phyloP scores from a whole-genome alignment of 35 echinoderm and acorn worm genomes.

The Stichopus chloronotus region DNA sequence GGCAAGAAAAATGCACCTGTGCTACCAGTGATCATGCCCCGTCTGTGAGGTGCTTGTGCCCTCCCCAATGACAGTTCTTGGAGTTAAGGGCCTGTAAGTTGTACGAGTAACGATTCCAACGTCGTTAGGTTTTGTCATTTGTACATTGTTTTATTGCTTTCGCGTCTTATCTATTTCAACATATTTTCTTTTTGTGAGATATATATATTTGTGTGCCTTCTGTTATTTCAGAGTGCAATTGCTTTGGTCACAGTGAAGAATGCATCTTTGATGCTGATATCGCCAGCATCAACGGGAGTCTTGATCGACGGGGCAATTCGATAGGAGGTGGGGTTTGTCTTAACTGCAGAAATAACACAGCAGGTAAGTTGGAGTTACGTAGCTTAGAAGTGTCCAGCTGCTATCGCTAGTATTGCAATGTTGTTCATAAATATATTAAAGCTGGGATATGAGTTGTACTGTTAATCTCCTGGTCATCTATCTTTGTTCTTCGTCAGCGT shows the following conservation, averaged over 20 bases:
- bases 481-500: background rate
- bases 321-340: slow-evolving; percentile 85
- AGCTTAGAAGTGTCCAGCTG: background rate
- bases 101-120: too few relatives aligned
- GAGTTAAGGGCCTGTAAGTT: too few relatives aligned
- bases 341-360: slow-evolving; percentile 79
- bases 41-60: too few relatives aligned
- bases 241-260: slow-evolving; percentile 86
- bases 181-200: too few relatives aligned
- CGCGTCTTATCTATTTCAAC: too few relatives aligned
- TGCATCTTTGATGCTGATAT: slow-evolving; percentile 77
- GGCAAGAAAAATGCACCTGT: too few relatives aligned
- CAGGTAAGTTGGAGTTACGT: slow-evolving; percentile 53
- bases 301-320: slow-evolving; percentile 55
- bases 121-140: too few relatives aligned
- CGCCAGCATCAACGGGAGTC: slow-evolving; percentile 53
- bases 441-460: background rate
- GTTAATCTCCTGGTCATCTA: background rate
- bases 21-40: too few relatives aligned
- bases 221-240: slow-evolving; percentile 82
- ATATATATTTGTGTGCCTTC: background rate
- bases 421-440: background rate
- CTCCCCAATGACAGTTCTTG: too few relatives aligned
- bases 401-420: background rate
- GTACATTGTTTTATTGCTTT: too few relatives aligned